Conservation (phyloP, 2,888 invertebrate species). For the Drosophila demipolita region DNA sequence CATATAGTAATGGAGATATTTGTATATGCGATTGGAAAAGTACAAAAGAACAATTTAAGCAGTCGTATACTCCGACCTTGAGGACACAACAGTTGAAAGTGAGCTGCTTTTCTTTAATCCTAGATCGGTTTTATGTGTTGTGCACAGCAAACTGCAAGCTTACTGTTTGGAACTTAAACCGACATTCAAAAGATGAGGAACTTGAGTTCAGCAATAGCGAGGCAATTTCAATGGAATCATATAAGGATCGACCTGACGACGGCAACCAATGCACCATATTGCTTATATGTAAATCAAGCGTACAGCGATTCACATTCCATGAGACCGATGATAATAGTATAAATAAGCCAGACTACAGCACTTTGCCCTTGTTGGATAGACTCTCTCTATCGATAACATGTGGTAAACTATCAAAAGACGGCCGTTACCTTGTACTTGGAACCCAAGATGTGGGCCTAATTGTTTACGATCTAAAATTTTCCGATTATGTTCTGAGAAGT, state of each 20-base stretch:
- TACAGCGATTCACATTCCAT: slow-evolving; percentile 65
- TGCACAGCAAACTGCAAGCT: slow-evolving; percentile 67
- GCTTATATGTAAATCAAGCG: slow-evolving; percentile 65
- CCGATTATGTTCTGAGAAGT: slow-evolving; percentile 75
- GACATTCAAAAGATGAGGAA: slow-evolving; percentile 49
- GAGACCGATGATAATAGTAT: slow-evolving; percentile 35
- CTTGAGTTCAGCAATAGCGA: background rate
- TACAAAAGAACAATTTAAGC: slow-evolving; percentile 60
- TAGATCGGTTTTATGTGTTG: slow-evolving; percentile 75
- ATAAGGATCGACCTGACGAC: slow-evolving; percentile 18
- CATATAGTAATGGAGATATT: slow-evolving; percentile 77
- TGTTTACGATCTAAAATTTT: slow-evolving; percentile 74
- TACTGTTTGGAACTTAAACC: slow-evolving; percentile 70
- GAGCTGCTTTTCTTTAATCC: slow-evolving; percentile 73
- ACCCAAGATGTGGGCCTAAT: slow-evolving; percentile 80
- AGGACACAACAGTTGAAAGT: slow-evolving; percentile 59
- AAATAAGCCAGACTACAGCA: slow-evolving; percentile 5
- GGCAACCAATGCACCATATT: slow-evolving; percentile 41
- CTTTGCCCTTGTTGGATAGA: slow-evolving; percentile 52
- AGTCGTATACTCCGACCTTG: slow-evolving; percentile 55
- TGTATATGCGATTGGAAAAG: slow-evolving; percentile 77
- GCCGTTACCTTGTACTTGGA: slow-evolving; percentile 81
- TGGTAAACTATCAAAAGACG: slow-evolving; percentile 77
- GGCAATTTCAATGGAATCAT: slow-evolving; percentile 44
- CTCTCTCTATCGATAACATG: slow-evolving; percentile 68